Evolutionary conservation across 2,888 invertebrate species (phyloP), one percentile per base, ranked within the genome.

Genomic region (Drosophila ezoana): DNA sequence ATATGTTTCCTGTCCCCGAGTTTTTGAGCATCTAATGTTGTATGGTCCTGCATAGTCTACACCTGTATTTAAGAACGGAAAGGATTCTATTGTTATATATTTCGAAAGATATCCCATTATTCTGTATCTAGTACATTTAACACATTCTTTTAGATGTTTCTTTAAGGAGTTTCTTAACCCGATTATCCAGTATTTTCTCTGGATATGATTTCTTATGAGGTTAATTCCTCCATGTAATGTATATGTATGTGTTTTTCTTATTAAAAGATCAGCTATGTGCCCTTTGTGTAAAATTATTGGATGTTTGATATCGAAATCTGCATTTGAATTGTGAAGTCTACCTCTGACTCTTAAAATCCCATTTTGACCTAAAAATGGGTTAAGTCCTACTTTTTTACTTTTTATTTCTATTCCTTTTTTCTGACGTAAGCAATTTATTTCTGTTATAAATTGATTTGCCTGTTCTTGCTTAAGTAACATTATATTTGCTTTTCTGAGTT

Each of bases 181-280:
- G 18, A 18, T 18, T 18, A 18, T 53, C 52, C 45, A 53, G 20
- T 10, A 57, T 51, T 51, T 44, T n/a, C 38, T 57, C 40, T 51
- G 63, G 8, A 63, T 63, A 13, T 51, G 4, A 35, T 45, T 54
- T 57, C 23, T 63, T 51, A 44, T 57, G 6, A 53, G 4, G 23
- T 61, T 56, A 28, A 56, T 56, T 16, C 41, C 47, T 0, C 41
- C 53, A 47, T 53, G 61, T 20, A 61, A 33, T 0, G 52, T 53
- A 45, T 49, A 40, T 4, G 35, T 58, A n/a, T 47, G 57, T 11
- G 38, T 20, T 0, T 32, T 49, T 33, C 44, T 49, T 14, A 48
- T 38, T 56, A 56, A 13, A 16, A 63, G 35, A 14, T 9, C n/a
- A 3, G 38, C 33, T 14, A 53, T 3, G 20, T 14, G n/a, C 4